A percentile compares a stretch with the other conserved stretches of the same genome.
Evolutionary conservation across 2,797 vertebrate genomes (phyloP).

Genomic region (Sebastes ruberrimus): DNA sequence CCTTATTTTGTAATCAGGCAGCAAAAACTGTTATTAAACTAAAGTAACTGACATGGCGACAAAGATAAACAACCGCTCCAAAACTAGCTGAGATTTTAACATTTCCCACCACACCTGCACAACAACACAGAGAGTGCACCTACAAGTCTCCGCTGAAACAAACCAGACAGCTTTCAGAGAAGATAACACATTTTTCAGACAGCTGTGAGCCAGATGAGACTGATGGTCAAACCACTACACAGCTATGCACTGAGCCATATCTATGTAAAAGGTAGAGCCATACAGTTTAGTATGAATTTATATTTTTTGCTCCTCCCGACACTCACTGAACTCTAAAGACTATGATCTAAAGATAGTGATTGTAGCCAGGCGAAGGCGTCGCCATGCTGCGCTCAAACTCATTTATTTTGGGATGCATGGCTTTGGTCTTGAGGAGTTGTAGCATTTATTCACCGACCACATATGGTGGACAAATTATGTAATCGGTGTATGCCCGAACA

Average conservation of each 20-base stretch:
- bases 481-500: too few relatives aligned
- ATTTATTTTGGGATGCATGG: background rate
- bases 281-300: background rate
- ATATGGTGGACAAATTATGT: too few relatives aligned
- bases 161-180: background rate
- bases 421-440: too few relatives aligned
- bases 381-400: background rate
- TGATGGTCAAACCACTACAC: background rate
- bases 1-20: background rate
- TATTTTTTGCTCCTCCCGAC: background rate
- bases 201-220: background rate
- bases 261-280: background rate
- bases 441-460: too few relatives aligned
- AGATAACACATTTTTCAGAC: background rate
- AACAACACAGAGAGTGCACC: background rate
- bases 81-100: background rate
- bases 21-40: too few relatives aligned
- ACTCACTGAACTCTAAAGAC: background rate
- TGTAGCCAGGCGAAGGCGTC: background rate
- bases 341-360: background rate
- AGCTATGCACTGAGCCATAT: background rate
- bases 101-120: background rate
- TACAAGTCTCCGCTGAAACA: background rate
- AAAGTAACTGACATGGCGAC: background rate
- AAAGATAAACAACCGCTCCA: background rate